Conservation (phyloP, 2,797 vertebrate genomes). For the Cetoscarus ocellatus region DNA sequence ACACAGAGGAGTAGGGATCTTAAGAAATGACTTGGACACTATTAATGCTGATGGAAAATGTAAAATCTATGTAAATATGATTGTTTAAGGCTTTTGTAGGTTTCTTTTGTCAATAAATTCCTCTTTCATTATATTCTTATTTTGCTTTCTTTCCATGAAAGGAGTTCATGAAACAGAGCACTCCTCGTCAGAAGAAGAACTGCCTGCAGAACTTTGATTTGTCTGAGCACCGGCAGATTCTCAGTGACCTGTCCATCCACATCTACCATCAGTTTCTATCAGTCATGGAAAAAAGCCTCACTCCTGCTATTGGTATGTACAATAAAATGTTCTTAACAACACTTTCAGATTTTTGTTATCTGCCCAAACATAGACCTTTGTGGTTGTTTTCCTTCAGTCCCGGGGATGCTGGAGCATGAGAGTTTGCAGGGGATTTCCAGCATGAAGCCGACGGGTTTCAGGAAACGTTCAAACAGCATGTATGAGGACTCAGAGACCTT, state of each 20-base stretch:
- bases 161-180: conserved; percentile 94
- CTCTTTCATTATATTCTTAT: neutral
- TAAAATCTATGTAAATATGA: too few species aligned
- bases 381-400: conserved; percentile 81
- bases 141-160: conserved; percentile 59
- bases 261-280: conserved; percentile 93
- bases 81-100: too few species aligned
- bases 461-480: conserved; percentile 93
- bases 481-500: conserved; percentile 87
- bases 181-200: conserved; percentile 92
- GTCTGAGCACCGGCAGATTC: conserved; percentile 94
- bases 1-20: too few species aligned
- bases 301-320: conserved; percentile 91
- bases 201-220: conserved; percentile 96
- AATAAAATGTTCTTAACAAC: neutral
- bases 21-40: too few species aligned
- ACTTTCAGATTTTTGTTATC: neutral
- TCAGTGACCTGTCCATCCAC: conserved; percentile 96
- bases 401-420: conserved; percentile 96
- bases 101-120: neutral
- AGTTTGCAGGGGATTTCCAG: conserved; percentile 97
- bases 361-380: neutral
- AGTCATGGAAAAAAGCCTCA: conserved; percentile 91
- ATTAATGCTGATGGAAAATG: too few species aligned
- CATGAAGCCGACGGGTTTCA: conserved; percentile 95